A percentile compares a stretch with the other conserved stretches of the same genome.
Conservation (phyloP, 2,113 vertebrate species). For the Hirundichthys speculiger region DNA sequence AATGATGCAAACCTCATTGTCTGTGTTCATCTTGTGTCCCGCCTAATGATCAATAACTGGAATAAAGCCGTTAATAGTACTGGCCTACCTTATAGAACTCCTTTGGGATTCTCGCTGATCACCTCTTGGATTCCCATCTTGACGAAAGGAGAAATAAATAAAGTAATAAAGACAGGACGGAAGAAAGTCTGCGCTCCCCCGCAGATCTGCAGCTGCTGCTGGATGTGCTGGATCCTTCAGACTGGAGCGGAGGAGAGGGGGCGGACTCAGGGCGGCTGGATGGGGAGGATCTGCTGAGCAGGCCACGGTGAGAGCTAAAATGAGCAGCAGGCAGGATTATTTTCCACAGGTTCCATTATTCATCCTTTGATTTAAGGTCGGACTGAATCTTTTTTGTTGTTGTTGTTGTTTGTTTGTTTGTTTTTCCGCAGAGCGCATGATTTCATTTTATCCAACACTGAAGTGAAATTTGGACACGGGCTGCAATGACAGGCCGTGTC, state of each 20-base stretch:
- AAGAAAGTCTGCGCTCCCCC: slow-evolving; percentile 3
- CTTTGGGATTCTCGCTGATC: neutral
- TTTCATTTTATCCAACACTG: neutral
- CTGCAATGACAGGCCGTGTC: slow-evolving; percentile 20
- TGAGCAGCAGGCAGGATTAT: too few species aligned
- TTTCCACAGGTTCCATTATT: too few species aligned
- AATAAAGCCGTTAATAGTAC: neutral
- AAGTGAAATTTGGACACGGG: too few species aligned
- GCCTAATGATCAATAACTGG: neutral
- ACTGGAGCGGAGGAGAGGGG: slow-evolving; percentile 24
- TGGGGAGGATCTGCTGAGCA: slow-evolving; percentile 8
- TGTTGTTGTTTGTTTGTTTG: too few species aligned
- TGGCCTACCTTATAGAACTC: slow-evolving; percentile 35
- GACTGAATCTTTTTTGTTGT: too few species aligned
- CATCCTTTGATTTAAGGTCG: neutral
- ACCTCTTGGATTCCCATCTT: slow-evolving; percentile 15
- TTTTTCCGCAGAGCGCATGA: neutral
- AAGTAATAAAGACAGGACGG: neutral
- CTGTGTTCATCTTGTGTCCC: too few species aligned
- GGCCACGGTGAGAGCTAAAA: neutral
- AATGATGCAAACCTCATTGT: too few species aligned
- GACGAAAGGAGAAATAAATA: neutral
- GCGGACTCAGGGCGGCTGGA: slow-evolving; percentile 20
- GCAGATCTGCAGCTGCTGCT: slow-evolving; percentile 22
- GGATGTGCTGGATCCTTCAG: slow-evolving; percentile 25